Base-by-base conservation (phyloP, 2,113 vertebrate species). In the Lampris megalopsis region DNA sequence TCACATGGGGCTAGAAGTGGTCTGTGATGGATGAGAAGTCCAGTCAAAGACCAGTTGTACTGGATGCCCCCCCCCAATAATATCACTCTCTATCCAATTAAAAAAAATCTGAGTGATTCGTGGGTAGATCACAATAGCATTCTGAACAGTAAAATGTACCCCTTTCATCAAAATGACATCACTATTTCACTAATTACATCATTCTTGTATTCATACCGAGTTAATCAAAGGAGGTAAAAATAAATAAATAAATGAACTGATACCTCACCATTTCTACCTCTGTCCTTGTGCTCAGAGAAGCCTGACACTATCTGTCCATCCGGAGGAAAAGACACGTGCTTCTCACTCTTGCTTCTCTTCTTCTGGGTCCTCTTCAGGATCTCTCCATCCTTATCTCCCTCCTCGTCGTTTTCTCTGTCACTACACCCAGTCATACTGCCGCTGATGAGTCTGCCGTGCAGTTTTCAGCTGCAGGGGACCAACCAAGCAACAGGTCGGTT, bases 241-340 rank as follows among this genome's bases (percentile, higher is more conserved):
- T n/a, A 61, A 9, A 36, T 8, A 8, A 36, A 50, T 2, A 41
- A 7, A 45, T 13, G 37, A 66, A 74, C 9, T 24, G 64, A 61
- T 9, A 77, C 47, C 91, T 92, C 60, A 95, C 94, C 92, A 37
- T 66, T 63, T 62, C 61, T 80, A 40, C 60, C 76, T 9, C 62
- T 3, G 38, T 83, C 73, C 56, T 63, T 79, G 82, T 68, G 81
- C 60, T 94, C 93, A 4, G 90, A 90, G 73, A 93, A 92, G 24
- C 89, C 88, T 0, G 92, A 94, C 35, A 94, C 93, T 6, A 95
- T 94, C 65, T 91, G 79, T 37, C 90, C 93, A 43, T 94, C 94
- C 0, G 93, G 90, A 9, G 94, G 92, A 68, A 95, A 95, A 9
- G 92, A 91, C 74, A 95, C 94, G 42, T 42, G 92, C 75, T 93